Evolutionary conservation across 2,113 vertebrate genomes (phyloP).

Genomic region (Brachypodius melanocephalos): DNA sequence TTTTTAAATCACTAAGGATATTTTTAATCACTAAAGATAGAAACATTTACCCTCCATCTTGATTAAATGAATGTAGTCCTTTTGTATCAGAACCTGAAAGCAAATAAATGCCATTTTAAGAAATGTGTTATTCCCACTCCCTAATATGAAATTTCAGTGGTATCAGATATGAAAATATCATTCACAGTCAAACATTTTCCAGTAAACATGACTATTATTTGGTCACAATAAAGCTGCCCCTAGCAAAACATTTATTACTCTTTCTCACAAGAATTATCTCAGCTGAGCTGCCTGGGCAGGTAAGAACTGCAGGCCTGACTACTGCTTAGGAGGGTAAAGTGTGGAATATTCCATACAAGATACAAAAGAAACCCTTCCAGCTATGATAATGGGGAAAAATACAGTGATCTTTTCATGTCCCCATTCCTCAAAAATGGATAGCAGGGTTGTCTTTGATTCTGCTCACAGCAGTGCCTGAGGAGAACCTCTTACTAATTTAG

Average conservation of each 20-base stretch:
- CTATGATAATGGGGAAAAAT: background rate
- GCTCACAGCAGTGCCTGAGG: background rate
- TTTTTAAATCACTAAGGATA: conserved; percentile 21
- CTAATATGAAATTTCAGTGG: background rate
- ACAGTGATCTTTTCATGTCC: background rate
- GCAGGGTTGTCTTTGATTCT: background rate
- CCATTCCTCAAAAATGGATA: background rate
- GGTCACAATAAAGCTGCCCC: background rate
- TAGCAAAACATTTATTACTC: background rate
- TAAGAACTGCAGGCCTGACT: background rate
- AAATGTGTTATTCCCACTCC: background rate
- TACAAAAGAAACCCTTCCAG: background rate
- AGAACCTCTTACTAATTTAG: background rate
- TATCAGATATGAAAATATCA: background rate
- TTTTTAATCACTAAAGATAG: conserved; percentile 21
- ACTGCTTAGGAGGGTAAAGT: background rate
- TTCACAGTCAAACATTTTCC: background rate
- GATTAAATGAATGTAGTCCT: background rate
- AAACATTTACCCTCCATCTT: conserved; percentile 1
- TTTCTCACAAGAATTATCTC: background rate
- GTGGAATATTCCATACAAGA: background rate
- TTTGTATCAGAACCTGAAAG: background rate
- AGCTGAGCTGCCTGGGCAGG: background rate
- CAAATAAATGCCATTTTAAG: background rate
- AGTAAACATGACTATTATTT: background rate